Conservation (phyloP, 1,140 invertebrate species). For the Leptinotarsa texana region DNA sequence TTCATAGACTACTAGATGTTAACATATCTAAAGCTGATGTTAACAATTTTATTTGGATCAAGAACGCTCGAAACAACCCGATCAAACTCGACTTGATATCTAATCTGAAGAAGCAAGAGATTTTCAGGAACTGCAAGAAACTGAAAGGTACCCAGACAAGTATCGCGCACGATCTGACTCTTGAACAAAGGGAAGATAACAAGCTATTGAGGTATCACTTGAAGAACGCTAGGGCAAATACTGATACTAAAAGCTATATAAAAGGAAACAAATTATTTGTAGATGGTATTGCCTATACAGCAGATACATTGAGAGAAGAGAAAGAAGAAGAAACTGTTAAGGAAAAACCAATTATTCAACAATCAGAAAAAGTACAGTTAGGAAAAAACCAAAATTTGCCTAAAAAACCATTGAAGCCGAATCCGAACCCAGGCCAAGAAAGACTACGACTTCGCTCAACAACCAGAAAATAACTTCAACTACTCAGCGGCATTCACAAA, state of each 20-base stretch:
- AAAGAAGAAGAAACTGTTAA: conserved; percentile 11
- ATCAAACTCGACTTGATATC: conserved; percentile 8
- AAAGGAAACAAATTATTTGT: conserved; percentile 18
- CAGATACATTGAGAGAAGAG: not conserved
- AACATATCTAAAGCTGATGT: conserved; percentile 1
- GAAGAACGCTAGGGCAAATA: conserved; percentile 5
- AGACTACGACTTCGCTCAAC: conserved; percentile 15
- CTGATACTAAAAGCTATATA: conserved; percentile 8
- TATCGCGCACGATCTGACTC: conserved; percentile 7
- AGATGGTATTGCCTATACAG: conserved; percentile 11
- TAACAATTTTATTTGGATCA: conserved; percentile 12
- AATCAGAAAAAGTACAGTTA: conserved; percentile 12
- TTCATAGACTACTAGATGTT: not conserved
- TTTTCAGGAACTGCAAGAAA: conserved; percentile 18
- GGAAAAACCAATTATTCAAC: not conserved
- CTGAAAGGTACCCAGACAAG: conserved; percentile 10
- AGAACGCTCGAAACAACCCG: conserved; percentile 14
- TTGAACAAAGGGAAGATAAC: conserved; percentile 9
- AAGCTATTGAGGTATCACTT: conserved; percentile 17
- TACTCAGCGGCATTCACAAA: conserved; percentile 1
- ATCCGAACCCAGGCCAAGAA: conserved; percentile 15
- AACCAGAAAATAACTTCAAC: conserved; percentile 10
- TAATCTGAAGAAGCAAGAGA: conserved; percentile 2
- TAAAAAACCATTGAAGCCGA: conserved; percentile 8
- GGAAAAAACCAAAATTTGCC: conserved; percentile 1